Evolutionary conservation across 2,797 vertebrate species (phyloP).

Genomic region (Prunella strophiata): DNA sequence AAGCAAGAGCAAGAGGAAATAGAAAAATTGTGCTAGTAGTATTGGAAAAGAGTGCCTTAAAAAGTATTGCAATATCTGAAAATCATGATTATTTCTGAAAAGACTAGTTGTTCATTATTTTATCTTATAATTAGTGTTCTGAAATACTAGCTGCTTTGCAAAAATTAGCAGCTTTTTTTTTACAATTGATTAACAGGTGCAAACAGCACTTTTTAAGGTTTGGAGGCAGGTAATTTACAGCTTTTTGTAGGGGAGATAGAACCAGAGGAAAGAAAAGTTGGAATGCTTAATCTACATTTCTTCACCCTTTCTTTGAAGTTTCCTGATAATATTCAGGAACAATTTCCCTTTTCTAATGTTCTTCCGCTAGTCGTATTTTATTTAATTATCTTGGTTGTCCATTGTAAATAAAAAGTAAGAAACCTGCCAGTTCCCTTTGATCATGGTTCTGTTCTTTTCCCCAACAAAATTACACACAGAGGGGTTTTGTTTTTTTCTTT

Average conservation of each 20-base stretch:
- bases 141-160: neutral
- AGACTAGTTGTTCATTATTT: neutral
- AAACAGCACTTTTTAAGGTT: neutral
- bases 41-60: neutral
- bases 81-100: neutral
- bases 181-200: neutral
- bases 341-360: neutral
- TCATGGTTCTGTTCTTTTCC: neutral
- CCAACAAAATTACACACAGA: neutral
- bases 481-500: neutral
- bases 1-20: neutral
- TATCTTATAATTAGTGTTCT: neutral
- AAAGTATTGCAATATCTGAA: neutral
- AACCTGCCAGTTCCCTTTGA: neutral
- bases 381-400: neutral
- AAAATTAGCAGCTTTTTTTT: neutral
- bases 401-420: conserved; percentile 19
- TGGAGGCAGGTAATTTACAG: neutral
- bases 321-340: neutral
- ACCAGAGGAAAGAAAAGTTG: neutral
- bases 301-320: neutral
- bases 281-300: neutral
- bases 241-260: neutral
- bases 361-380: neutral
- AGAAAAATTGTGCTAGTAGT: neutral